These are phyloP conservation scores for Watsonalla binaria DNA, from an alignment of 2,888 invertebrate genomes.

Conservation along the genomic window DNA sequence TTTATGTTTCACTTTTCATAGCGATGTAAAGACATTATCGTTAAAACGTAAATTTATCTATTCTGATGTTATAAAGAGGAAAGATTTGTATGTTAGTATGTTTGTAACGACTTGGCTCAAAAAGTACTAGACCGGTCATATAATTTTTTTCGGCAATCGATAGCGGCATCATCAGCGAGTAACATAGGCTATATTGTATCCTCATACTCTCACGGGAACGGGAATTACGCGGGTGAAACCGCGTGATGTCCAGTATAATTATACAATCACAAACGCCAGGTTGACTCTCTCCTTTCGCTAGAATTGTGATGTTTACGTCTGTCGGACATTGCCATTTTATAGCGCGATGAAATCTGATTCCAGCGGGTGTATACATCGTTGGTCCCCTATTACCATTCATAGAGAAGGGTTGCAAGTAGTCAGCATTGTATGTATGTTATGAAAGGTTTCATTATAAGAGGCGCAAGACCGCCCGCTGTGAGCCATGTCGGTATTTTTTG, in stretches of 20 bases:
- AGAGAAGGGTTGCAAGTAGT: slow-evolving; percentile 6
- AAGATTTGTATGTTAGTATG: too few species aligned
- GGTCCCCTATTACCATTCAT: not conserved
- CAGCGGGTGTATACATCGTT: not conserved
- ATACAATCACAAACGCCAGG: not conserved
- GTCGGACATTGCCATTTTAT: not conserved
- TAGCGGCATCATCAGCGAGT: too few species aligned
- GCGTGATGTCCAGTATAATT: too few species aligned
- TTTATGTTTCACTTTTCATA: not conserved
- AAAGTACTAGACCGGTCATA: too few species aligned
- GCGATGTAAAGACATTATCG: not conserved
- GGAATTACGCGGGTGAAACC: too few species aligned
- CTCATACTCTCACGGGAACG: too few species aligned
- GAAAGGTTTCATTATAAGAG: slow-evolving; percentile 7
- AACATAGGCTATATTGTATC: too few species aligned
- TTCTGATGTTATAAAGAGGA: too few species aligned
- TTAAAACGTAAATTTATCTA: not conserved
- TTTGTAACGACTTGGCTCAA: too few species aligned
- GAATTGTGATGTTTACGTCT: not conserved
- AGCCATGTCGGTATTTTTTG: slow-evolving; percentile 11
- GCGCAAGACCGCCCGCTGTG: slow-evolving; percentile 13
- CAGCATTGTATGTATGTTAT: slow-evolving; percentile 9
- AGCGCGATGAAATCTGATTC: not conserved
- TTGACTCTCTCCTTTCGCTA: not conserved
- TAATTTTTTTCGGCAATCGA: too few species aligned